Base-by-base conservation (phyloP, 2,113 vertebrate species). In the Melanocharis versteri region DNA sequence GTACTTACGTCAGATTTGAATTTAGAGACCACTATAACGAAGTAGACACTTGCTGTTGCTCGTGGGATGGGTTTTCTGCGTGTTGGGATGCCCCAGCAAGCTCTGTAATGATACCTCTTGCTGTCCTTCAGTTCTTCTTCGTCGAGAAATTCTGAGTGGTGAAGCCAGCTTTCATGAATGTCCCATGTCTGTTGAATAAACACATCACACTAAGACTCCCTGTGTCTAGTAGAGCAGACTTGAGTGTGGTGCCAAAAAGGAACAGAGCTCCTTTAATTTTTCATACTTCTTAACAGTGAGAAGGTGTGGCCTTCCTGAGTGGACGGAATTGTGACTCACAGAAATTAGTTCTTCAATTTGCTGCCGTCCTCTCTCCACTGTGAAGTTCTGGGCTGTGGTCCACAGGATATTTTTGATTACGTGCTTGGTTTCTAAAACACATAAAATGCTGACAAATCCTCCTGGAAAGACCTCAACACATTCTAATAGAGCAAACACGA, bases 291-390 rank as follows among this genome's bases (percentile, higher is more conserved):
- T 69, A 76, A 89, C 17, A 54, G 17, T 54, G 87, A 76, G 19
- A 66, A 82, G 40, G 26, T 33, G 40, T 83, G 30, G 21, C 62
- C 47, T 42, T 47, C 40, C 62, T 24, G 48, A 62, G 13, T 24
- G 31, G 22, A 33, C 56, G 35, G 62, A 77, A 56, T 20, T 69
- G 48, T 77, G 35, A 90, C 87, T 90, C 42, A 90, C 87, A 56
- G 87, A 83, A 77, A 90, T 90, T 12, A 90, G 79, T 48, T 90
- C 79, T 70, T 90, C 79, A 42, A 83, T 90, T 68, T 90, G 87
- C 64, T 83, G 56, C 31, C 0, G 6, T 48, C 87, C 87, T 70
- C 7, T 62, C 48, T 83, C 62, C 62, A 83, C 71, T 70, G 79
- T 90, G 35, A 90, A 90, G 27, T 77, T 23, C 10, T 62, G 42